Evolutionary conservation across 2,888 invertebrate species (phyloP), one percentile per base, ranked within the genome.

Genomic region (Macrophya annulata): DNA sequence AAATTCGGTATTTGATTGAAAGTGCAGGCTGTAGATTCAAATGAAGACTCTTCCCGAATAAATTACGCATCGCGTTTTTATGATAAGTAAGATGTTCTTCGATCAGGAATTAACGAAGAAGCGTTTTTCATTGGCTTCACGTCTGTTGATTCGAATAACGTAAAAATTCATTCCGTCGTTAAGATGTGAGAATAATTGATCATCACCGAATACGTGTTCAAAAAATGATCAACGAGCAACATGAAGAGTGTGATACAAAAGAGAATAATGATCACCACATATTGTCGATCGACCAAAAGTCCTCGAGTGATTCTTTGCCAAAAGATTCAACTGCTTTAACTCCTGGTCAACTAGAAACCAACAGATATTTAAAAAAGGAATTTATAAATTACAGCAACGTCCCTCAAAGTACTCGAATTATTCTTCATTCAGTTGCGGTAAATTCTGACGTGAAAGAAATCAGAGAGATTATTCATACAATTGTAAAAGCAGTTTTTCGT

Each of bases 181-280:
- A 62, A 62, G 43, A 81, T 81, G 81, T 81, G 81, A 81, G 62
- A 81, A 15, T 21, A 62, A n/a, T n/a, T n/a, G 40, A 81, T 81
- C 17, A 37, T 31, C 25, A 6, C 25, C 81, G 59, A 76, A 51
- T 72, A 76, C 17, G 5, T 12, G 40, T 43, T 21, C 12, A 40
- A 59, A 81, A 62, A 81, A 59, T 81, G 62, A 81, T 62, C 62
- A 25, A 81, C 81, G 81, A 76, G 31, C 25, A 76, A 48, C 25
- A 51, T 51, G 51, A 43, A 59, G 43, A 62, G 21, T 37, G n/a
- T 9, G 10, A 10, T 12, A 17, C 10, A 5, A 37, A 55, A 31
- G 15, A 31, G 31, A 55, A 51, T 37, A 25, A 21, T 51, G 51
- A 51, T 55, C 51, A 55, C 76, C 51, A 77, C 3, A 6, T 31